Percentiles rank a stretch among this genome's conserved stretches.
These are phyloP conservation scores for Triplophysa rosa DNA, from an alignment of 2,113 vertebrate genomes.

Conservation along the genomic window DNA sequence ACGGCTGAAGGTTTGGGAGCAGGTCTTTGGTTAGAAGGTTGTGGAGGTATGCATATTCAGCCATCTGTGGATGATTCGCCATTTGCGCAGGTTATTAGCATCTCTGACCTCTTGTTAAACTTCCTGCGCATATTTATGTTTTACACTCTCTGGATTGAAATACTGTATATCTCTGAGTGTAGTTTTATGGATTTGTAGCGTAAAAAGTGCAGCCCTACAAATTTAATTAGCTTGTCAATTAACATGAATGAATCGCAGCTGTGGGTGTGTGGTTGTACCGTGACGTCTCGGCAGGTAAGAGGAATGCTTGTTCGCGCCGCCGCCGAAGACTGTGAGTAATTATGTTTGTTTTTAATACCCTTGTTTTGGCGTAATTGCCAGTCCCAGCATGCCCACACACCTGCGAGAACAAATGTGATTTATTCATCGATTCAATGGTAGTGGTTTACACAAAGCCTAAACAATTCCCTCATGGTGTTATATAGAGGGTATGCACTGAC, in stretches of 20 bases:
- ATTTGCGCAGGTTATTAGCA: conserved; percentile 38
- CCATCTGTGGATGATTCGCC: conserved; percentile 44
- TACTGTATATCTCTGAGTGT: not conserved
- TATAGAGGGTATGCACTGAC: too few species aligned
- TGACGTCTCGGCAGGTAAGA: conserved; percentile 35
- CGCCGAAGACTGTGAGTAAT: conserved; percentile 15
- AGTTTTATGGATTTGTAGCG: not conserved
- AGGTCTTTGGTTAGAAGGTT: conserved; percentile 39
- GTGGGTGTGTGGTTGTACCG: conserved; percentile 6
- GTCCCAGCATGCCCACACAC: conserved; percentile 47
- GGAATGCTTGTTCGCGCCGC: not conserved
- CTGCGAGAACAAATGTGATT: conserved; percentile 57
- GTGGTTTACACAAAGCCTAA: conserved; percentile 58
- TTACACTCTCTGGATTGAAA: not conserved
- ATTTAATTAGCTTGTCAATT: conserved; percentile 43
- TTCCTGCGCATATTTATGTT: not conserved
- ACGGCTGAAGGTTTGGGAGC: conserved; percentile 44
- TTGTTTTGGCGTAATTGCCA: conserved; percentile 46
- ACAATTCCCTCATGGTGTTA: conserved; percentile 57
- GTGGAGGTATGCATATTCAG: conserved; percentile 50
- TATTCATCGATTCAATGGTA: conserved; percentile 60
- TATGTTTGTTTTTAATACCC: conserved; percentile 48
- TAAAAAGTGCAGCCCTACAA: not conserved
- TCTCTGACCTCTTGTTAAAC: conserved; percentile 29
- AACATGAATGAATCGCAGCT: conserved; percentile 21